Evolutionary conservation across 2,113 vertebrate species (phyloP).

Genomic region (Centropristis striata): DNA sequence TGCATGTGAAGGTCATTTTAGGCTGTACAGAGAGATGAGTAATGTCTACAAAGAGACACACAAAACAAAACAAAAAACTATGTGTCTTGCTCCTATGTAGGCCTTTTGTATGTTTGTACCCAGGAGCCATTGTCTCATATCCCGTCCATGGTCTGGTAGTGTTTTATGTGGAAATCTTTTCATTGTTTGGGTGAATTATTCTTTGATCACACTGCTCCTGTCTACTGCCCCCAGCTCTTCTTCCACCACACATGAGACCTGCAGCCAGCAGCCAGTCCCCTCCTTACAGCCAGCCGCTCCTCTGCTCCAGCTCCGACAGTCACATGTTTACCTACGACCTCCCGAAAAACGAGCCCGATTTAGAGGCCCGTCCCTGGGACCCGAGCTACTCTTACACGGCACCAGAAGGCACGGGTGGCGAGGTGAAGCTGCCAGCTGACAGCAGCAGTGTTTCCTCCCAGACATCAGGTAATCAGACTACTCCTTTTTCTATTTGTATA

Average conservation of each 20-base stretch:
- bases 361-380: conserved; percentile 32
- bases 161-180: background rate
- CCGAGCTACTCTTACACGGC: conserved; percentile 30
- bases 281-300: background rate
- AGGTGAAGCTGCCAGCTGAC: conserved; percentile 27
- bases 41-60: no score
- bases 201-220: background rate
- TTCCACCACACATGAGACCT: conserved; percentile 72
- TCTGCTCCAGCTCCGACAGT: background rate
- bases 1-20: no score
- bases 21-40: no score
- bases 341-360: conserved; percentile 28
- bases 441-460: background rate
- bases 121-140: no score
- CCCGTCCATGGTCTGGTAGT: no score
- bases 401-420: conserved; percentile 46
- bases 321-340: conserved; percentile 43
- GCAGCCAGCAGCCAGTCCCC: conserved; percentile 1
- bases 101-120: no score
- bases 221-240: conserved; percentile 63
- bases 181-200: background rate
- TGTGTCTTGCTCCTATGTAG: no score
- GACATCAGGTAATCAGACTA: conserved; percentile 45
- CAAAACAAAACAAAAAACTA: no score
- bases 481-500: background rate